A percentile compares a stretch with the other conserved stretches of the same genome.
phyloP scores from a whole-genome alignment of 2,797 vertebrate species.

The Scomberomorus guttatus region DNA sequence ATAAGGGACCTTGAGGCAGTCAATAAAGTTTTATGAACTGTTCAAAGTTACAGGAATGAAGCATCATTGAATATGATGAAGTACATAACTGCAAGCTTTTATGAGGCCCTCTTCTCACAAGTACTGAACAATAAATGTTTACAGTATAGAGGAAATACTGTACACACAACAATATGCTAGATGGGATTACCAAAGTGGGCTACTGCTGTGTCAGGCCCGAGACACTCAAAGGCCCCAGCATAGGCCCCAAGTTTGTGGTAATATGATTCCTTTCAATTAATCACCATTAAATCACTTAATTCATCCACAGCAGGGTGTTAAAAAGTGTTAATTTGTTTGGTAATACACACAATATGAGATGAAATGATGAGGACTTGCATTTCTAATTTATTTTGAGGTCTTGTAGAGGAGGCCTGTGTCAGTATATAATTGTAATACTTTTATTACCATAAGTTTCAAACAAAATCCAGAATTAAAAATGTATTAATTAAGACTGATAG shows the following conservation, averaged over 20 bases:
- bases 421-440: neutral
- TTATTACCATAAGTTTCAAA: neutral
- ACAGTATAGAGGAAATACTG: neutral
- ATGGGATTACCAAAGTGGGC: neutral
- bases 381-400: too few relatives aligned
- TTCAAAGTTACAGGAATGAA: conserved; percentile 2
- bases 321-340: neutral
- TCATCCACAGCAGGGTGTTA: neutral
- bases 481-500: neutral
- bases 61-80: neutral
- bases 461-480: neutral
- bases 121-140: neutral
- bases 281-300: neutral
- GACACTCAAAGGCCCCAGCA: too few relatives aligned
- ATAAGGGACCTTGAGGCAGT: conserved; percentile 21
- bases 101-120: neutral
- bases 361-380: neutral
- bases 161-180: neutral
- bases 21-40: conserved; percentile 42
- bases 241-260: neutral
- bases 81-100: neutral
- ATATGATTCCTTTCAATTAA: neutral
- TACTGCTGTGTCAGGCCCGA: neutral
- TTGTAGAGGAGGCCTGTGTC: too few relatives aligned
- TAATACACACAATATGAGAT: neutral